Conservation (phyloP, 1,140 invertebrate species). For the Episyrphus balteatus region DNA sequence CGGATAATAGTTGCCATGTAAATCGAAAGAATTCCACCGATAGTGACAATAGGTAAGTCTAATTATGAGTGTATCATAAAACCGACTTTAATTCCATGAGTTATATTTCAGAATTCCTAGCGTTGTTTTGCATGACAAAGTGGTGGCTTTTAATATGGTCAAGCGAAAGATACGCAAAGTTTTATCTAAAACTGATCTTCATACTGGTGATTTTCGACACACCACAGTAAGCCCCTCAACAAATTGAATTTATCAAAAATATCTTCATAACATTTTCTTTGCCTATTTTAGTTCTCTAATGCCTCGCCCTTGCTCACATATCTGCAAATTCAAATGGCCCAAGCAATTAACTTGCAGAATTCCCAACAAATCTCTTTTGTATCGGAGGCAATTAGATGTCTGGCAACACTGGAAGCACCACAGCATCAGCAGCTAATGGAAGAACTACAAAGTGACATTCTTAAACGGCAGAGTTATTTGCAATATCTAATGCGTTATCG, state of each 20-base stretch:
- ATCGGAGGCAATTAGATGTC: conserved; percentile 64
- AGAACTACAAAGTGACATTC: conserved; percentile 71
- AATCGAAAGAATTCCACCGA: conserved; percentile 5
- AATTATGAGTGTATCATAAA: conserved; percentile 4
- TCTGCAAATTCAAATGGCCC: conserved; percentile 70
- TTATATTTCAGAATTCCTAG: conserved; percentile 9
- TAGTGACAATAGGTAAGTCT: conserved; percentile 10
- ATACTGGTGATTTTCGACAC: conserved; percentile 36
- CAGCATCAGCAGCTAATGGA: conserved; percentile 66
- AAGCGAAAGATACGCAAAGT: conserved; percentile 88
- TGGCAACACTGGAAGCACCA: conserved; percentile 59
- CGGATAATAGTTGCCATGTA: conserved; percentile 21
- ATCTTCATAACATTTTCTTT: not conserved
- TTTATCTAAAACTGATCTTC: conserved; percentile 70
- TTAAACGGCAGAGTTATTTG: conserved; percentile 66
- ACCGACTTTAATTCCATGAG: not conserved
- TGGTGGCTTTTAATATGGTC: conserved; percentile 59
- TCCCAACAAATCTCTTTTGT: conserved; percentile 72
- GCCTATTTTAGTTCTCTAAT: conserved; percentile 13
- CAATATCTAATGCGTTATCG: conserved; percentile 75
- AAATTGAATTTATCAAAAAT: not conserved
- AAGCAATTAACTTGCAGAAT: conserved; percentile 77
- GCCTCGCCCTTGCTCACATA: conserved; percentile 40
- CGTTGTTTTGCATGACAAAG: conserved; percentile 8
- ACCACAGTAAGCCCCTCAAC: conserved; percentile 13